Evolutionary conservation across 35 echinoderm and acorn worm genomes (phyloP), one percentile per base, ranked within the genome.

Genomic region (Ophiothrix spiculata): DNA sequence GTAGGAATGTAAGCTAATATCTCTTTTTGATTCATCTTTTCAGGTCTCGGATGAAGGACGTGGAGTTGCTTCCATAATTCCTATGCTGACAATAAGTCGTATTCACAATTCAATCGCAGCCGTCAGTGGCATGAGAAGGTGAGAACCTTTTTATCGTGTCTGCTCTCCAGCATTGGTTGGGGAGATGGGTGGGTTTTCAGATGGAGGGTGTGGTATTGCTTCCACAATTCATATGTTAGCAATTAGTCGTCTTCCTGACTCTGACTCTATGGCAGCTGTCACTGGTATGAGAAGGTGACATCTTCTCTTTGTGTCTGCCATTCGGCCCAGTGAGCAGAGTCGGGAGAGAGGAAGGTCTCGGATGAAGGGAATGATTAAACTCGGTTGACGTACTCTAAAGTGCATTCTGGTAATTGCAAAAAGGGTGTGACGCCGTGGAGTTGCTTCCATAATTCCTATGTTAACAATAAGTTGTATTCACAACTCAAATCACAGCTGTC

Each of bases 271-370:
- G 17, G 76, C 56, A 1, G 75, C 95, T 83, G 91, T 79, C 8
- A 77, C 74, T 80, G 45, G 35, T 1, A 98, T 98, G 95, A 93
- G 95, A 91, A 94, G 92, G 95, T 94, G n/a, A n/a, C n/a, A n/a
- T n/a, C n/a, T n/a, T n/a, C n/a, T n/a, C n/a, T n/a, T n/a, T n/a
- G n/a, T n/a, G n/a, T n/a, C n/a, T n/a, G n/a, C n/a, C n/a, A n/a
- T n/a, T n/a, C n/a, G n/a, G n/a, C n/a, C n/a, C n/a, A n/a, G n/a
- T n/a, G n/a, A n/a, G n/a, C n/a, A n/a, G n/a, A n/a, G n/a, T n/a
- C n/a, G n/a, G n/a, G n/a, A n/a, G n/a, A n/a, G n/a, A n/a, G n/a
- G n/a, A n/a, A n/a, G n/a, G n/a, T n/a, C n/a, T n/a, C n/a, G n/a
- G n/a, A n/a, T n/a, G n/a, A n/a, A n/a, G n/a, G n/a, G n/a, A n/a